Base-by-base conservation (phyloP, 2,797 vertebrate genomes). In the Stomatorhinus walkeri region DNA sequence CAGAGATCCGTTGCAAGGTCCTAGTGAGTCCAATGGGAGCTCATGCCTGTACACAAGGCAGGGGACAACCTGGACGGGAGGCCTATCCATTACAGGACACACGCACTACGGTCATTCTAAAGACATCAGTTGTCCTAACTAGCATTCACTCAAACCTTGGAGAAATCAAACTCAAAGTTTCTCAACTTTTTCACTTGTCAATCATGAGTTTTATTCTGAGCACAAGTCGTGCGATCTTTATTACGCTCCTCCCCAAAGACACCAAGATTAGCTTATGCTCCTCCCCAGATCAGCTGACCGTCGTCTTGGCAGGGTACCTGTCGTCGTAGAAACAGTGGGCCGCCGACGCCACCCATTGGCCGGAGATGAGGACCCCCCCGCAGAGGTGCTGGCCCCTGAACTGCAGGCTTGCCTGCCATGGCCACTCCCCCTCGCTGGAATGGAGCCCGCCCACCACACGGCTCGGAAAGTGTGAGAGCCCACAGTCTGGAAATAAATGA, bases 331-430 rank as follows among this genome's bases (percentile, higher is more conserved):
- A 99, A 92, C 98, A 99, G 92, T 99, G 98, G 0, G 98, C 98
- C 0, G 98, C 98, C 0, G 98, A 96, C 54, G 97, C 92, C 91
- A 99, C 96, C 98, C 98, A 99, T 90, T 96, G 96, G 89, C 95
- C 93, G 16, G 97, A 95, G 91, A 99, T 93, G n/a, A 99, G 95
- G 0, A 95, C 94, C 0, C 97, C 98, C 2, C 97, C 98, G 0
- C 98, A 99, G 88, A 97, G 93, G 93, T 98, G 98, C 2, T 51
- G 93, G 0, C 97, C 97, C 2, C 93, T 94, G 10, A 97, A 94
- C 93, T 99, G 98, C 79, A 99, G 94, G 90, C 97, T 99, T 90
- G 95, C 97, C 94, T 98, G 98, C 98, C 98, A 99, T 0, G 97
- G 98, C 98, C 98, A 99, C 94, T 98, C 97, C 0, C 97, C 98